These are phyloP conservation scores for Brassicogethes aeneus DNA, from an alignment of 2,888 invertebrate genomes.

Conservation along the genomic window DNA sequence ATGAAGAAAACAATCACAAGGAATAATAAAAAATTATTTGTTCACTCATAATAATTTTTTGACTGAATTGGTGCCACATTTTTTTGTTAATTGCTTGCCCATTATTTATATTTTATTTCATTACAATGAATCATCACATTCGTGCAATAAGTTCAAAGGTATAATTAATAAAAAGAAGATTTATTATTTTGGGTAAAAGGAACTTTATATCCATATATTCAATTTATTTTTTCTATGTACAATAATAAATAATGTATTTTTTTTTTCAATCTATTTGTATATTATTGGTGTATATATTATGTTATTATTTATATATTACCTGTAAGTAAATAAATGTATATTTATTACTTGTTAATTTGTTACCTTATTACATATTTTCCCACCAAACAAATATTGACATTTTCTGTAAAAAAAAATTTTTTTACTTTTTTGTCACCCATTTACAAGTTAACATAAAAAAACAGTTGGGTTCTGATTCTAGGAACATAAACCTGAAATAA, in stretches of 20 bases:
- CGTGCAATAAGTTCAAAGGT: slow-evolving; percentile 12
- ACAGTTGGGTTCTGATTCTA: too few relatives aligned
- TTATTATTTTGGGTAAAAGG: slow-evolving; percentile 15
- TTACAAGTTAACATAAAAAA: too few relatives aligned
- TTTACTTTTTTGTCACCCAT: too few relatives aligned
- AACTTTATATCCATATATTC: slow-evolving; percentile 6
- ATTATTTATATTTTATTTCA: slow-evolving; percentile 8
- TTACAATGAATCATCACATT: slow-evolving; percentile 8
- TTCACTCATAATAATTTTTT: slow-evolving; percentile 12
- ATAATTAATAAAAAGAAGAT: background rate
- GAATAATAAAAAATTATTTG: too few relatives aligned
- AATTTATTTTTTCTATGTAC: slow-evolving; percentile 21
- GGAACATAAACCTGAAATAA: too few relatives aligned
- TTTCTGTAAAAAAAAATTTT: too few relatives aligned
- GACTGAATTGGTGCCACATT: slow-evolving; percentile 26
- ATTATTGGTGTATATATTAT: slow-evolving; percentile 26
- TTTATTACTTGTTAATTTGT: slow-evolving; percentile 25
- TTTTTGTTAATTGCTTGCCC: slow-evolving; percentile 15
- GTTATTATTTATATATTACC: slow-evolving; percentile 16
- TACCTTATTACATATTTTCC: too few relatives aligned
- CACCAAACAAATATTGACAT: too few relatives aligned
- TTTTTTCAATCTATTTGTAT: slow-evolving; percentile 14
- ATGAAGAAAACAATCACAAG: too few relatives aligned
- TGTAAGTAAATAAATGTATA: slow-evolving; percentile 25
- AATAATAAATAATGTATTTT: slow-evolving; percentile 10